These are phyloP conservation scores for Heterochromis multidens DNA, from an alignment of 2,113 vertebrate species.

Conservation along the genomic window DNA sequence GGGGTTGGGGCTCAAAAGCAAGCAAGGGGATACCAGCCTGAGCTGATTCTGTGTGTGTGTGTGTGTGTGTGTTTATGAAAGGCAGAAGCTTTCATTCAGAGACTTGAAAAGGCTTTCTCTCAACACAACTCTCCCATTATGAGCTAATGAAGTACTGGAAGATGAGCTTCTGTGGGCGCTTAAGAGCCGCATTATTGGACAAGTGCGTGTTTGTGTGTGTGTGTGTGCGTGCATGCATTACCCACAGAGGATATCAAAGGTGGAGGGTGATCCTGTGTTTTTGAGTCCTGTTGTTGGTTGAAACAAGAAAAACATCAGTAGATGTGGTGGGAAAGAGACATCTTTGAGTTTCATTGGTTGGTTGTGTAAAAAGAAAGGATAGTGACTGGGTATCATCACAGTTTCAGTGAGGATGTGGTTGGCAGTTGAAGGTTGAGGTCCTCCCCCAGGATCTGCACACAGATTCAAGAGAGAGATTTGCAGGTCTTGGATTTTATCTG, in stretches of 20 bases:
- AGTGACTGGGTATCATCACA: neutral
- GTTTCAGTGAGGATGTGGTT: conserved; percentile 1
- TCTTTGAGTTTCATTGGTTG: neutral
- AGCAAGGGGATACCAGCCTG: neutral
- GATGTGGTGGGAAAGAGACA: accelerated
- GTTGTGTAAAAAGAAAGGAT: neutral
- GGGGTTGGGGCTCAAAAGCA: neutral
- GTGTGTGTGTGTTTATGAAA: neutral
- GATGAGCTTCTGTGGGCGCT: neutral
- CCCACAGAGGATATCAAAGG: neutral
- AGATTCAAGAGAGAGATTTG: neutral
- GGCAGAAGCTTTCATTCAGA: neutral
- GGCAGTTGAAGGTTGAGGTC: neutral
- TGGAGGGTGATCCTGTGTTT: neutral
- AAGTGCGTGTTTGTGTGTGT: neutral
- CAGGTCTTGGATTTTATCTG: neutral
- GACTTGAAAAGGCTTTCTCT: neutral
- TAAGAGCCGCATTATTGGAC: neutral
- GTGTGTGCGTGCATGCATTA: neutral
- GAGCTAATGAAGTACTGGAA: neutral
- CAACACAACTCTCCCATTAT: neutral
- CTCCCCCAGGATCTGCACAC: neutral
- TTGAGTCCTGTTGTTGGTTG: neutral
- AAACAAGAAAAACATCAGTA: neutral
- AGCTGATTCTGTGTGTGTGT: neutral